These are phyloP conservation scores for Etheostoma perlongum DNA, from an alignment of 2,797 vertebrate species.

Conservation along the genomic window DNA sequence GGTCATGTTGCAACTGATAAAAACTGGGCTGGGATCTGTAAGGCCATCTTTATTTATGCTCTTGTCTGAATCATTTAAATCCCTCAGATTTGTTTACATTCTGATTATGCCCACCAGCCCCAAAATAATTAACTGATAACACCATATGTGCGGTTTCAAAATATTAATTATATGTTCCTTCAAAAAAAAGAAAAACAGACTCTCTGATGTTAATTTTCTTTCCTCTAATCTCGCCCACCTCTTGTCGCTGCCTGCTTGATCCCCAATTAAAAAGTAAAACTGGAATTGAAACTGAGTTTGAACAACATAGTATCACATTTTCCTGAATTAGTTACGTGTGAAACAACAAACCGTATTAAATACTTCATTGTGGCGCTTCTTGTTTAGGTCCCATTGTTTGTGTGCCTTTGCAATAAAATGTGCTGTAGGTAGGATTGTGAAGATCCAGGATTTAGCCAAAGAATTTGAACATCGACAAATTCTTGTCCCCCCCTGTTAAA, in stretches of 20 bases:
- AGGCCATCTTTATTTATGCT: constrained; percentile 21
- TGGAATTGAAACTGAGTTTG: constrained; percentile 11
- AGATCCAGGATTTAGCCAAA: too few relatives aligned
- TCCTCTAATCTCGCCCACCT: constrained; percentile 30
- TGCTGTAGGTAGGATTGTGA: too few relatives aligned
- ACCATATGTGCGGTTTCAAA: constrained; percentile 27
- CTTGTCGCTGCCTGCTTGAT: constrained; percentile 7
- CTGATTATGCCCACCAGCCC: constrained; percentile 18
- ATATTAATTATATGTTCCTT: constrained; percentile 36
- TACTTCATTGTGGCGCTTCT: constrained; percentile 16
- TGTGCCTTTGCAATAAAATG: neutral
- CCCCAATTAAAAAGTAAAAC: constrained; percentile 47
- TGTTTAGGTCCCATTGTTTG: neutral
- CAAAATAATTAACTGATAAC: constrained; percentile 50
- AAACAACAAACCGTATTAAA: constrained; percentile 15
- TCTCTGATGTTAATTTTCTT: constrained; percentile 37
- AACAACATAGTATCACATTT: constrained; percentile 34
- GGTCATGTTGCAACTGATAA: neutral
- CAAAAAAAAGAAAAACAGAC: neutral
- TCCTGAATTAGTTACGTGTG: constrained; percentile 27
- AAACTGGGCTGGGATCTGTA: constrained; percentile 4
- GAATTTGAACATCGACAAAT: too few relatives aligned
- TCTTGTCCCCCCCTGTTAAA: too few relatives aligned
- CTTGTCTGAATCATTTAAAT: constrained; percentile 19
- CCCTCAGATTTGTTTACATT: constrained; percentile 34